Evolutionary conservation across 1,140 invertebrate species (phyloP).

Genomic region (Pissodes strobi): DNA sequence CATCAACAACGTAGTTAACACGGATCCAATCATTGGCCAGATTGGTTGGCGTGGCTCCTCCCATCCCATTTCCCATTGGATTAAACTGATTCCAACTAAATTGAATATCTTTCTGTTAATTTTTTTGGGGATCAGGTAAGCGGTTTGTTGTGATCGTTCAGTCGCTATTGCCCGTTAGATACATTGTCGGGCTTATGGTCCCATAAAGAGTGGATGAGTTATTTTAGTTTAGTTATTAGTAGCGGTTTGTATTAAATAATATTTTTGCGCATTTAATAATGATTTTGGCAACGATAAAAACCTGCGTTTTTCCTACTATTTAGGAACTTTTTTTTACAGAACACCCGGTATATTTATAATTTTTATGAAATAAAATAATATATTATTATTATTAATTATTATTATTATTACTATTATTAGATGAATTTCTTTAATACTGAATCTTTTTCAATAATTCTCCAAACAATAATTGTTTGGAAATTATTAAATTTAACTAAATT

Average conservation of each 20-base stretch:
- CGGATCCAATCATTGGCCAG: conserved; percentile 52
- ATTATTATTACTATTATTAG: no score
- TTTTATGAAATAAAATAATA: no score
- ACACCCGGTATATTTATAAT: no score
- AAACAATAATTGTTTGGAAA: no score
- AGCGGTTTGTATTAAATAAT: conserved; percentile 10
- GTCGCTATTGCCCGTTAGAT: conserved; percentile 19
- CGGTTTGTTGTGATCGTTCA: conserved; percentile 39
- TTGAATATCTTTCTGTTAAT: conserved; percentile 57
- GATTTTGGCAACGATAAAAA: no score
- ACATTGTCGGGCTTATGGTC: neutral
- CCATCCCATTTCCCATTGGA: conserved; percentile 53
- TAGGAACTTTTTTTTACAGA: no score
- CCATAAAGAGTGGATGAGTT: neutral
- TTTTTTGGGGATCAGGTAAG: conserved; percentile 52
- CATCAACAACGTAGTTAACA: conserved; percentile 49
- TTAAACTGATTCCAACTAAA: conserved; percentile 56
- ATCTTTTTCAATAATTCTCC: no score
- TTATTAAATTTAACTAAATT: no score
- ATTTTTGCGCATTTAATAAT: no score
- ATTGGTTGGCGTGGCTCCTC: conserved; percentile 46
- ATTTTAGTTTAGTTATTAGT: neutral
- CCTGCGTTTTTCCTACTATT: no score
- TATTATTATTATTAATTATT: no score
- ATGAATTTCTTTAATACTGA: no score